Percentiles rank a stretch among this genome's conserved stretches.
These are phyloP conservation scores for Phallusia fumigata DNA, from an alignment of 23 tunicate species.

Conservation along the genomic window DNA sequence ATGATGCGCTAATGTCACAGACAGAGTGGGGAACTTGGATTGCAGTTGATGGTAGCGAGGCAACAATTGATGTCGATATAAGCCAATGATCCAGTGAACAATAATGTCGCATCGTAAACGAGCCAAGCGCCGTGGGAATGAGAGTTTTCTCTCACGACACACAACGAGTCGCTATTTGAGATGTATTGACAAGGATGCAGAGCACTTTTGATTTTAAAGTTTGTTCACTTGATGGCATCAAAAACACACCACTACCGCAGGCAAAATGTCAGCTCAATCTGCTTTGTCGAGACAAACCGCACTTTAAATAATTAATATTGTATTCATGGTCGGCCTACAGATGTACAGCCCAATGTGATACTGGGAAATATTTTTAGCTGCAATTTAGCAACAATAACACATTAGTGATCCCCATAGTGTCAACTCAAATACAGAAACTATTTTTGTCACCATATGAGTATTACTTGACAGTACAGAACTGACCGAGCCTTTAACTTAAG, in stretches of 20 bases:
- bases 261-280: not conserved
- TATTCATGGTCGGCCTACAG: not conserved
- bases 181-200: not conserved
- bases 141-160: slow-evolving; percentile 7
- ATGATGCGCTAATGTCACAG: not conserved
- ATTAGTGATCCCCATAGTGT: no score
- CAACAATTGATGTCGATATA: slow-evolving; percentile 9
- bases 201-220: not conserved
- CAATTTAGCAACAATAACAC: no score
- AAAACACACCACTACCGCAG: not conserved
- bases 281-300: not conserved
- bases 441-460: no score
- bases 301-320: not conserved
- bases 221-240: not conserved
- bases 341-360: no score
- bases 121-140: slow-evolving; percentile 19
- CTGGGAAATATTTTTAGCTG: no score
- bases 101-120: slow-evolving; percentile 13
- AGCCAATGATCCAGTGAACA: slow-evolving; percentile 8
- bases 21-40: not conserved
- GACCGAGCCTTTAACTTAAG: no score
- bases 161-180: not conserved
- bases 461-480: no score
- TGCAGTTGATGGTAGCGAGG: not conserved
- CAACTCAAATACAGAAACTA: no score